A percentile compares a stretch with the other conserved stretches of the same genome.
Evolutionary conservation across 2,888 invertebrate species (phyloP).

Genomic region (Nineta flava): DNA sequence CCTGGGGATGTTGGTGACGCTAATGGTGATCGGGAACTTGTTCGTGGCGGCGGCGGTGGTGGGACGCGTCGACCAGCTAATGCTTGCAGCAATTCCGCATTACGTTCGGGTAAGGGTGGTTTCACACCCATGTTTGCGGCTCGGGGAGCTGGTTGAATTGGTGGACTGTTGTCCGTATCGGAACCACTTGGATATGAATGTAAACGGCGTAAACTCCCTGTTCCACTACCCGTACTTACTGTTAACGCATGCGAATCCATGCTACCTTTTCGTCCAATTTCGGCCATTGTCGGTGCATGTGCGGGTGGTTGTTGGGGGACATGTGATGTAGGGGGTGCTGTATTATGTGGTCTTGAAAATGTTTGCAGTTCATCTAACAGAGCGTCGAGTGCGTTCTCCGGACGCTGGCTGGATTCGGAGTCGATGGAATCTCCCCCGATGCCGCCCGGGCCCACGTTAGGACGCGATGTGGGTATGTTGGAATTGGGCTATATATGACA

Average conservation of each 20-base stretch:
- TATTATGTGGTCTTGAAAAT: constrained; percentile 53
- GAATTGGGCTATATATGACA: constrained; percentile 34
- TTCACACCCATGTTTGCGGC: constrained; percentile 40
- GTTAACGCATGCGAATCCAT: constrained; percentile 33
- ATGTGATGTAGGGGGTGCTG: background rate
- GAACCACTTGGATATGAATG: constrained; percentile 78
- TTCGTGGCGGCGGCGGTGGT: constrained; percentile 85
- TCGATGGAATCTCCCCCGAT: constrained; percentile 38
- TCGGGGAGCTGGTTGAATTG: constrained; percentile 27
- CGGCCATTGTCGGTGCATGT: constrained; percentile 31
- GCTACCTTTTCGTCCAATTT: constrained; percentile 36
- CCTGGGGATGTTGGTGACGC: constrained; percentile 68
- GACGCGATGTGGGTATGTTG: constrained; percentile 35
- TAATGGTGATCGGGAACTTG: constrained; percentile 74
- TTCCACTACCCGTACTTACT: constrained; percentile 18
- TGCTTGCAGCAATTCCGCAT: constrained; percentile 58
- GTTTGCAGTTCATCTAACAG: constrained; percentile 86
- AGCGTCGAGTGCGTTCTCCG: constrained; percentile 96
- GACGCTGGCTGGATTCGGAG: constrained; percentile 42
- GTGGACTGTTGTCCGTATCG: constrained; percentile 62
- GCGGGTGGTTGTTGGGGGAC: constrained; percentile 13
- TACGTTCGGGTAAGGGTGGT: constrained; percentile 71
- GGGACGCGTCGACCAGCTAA: constrained; percentile 61
- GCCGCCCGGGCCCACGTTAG: constrained; percentile 42
- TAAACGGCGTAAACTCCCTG: constrained; percentile 51